Conservation (phyloP, 2,888 invertebrate species). For the Thymelicus acteon region DNA sequence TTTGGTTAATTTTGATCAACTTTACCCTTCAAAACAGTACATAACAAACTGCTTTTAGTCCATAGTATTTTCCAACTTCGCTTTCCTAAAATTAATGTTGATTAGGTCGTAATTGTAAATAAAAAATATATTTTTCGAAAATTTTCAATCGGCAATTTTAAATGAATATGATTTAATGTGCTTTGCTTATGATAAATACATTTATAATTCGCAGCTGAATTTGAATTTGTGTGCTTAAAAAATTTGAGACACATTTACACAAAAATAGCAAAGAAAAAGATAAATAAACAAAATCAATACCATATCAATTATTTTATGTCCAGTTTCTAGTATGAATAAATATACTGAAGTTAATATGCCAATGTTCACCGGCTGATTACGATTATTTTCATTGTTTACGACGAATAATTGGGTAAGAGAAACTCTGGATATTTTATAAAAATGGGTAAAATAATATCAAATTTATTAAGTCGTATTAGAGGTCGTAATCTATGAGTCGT, state of each 20-base stretch:
- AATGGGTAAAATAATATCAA: too few relatives aligned
- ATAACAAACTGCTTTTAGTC: background rate
- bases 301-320: background rate
- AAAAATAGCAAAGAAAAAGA: background rate
- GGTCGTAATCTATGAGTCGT: too few relatives aligned
- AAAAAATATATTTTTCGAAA: conserved; percentile 9
- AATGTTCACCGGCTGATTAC: too few relatives aligned
- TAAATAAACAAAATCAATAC: background rate
- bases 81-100: background rate
- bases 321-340: background rate
- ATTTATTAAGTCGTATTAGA: too few relatives aligned
- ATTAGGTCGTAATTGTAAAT: background rate
- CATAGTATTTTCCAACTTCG: background rate
- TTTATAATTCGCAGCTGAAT: too few relatives aligned
- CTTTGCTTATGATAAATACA: too few relatives aligned
- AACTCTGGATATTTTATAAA: too few relatives aligned
- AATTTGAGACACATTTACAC: too few relatives aligned
- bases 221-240: too few relatives aligned
- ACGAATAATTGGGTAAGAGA: too few relatives aligned
- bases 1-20: background rate
- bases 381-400: too few relatives aligned
- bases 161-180: background rate
- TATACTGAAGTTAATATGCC: too few relatives aligned
- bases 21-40: background rate
- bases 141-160: conserved; percentile 2